Conservation (phyloP, 2,113 vertebrate genomes). For the Urocynchramus pylzowi region DNA sequence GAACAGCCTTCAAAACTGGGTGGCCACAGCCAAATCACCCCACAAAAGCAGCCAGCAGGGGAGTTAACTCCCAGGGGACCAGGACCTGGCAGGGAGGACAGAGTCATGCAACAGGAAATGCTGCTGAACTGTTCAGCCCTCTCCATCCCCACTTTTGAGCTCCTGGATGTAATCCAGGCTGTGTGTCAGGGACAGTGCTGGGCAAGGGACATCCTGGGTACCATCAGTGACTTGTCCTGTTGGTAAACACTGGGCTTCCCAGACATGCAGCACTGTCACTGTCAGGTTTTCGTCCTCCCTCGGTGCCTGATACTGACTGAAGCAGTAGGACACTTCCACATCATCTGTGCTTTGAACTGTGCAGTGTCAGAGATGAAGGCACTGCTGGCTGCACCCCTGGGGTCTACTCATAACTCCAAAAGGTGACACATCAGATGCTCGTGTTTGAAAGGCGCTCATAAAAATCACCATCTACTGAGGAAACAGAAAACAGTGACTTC, state of each 20-base stretch:
- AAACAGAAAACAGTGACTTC: background rate
- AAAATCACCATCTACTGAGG: background rate
- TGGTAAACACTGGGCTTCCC: background rate
- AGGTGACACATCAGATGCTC: background rate
- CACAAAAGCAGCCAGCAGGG: background rate
- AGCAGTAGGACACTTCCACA: background rate
- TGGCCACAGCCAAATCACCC: background rate
- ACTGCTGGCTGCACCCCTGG: background rate
- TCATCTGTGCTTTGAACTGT: background rate
- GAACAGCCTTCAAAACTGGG: background rate
- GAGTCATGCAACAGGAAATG: background rate
- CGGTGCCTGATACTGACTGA: fast-evolving
- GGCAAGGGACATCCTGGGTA: background rate
- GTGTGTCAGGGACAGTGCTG: background rate
- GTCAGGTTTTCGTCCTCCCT: background rate
- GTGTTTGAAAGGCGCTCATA: background rate
- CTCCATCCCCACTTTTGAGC: background rate
- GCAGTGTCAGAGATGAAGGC: background rate
- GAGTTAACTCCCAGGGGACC: background rate
- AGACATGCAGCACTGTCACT: background rate
- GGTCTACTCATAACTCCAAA: background rate
- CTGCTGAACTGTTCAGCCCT: background rate
- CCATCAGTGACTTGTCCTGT: background rate
- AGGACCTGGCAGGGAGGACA: background rate
- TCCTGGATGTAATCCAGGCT: background rate